Base-by-base conservation (phyloP, 2,888 invertebrate genomes). In the Pristionchus arcanus region DNA sequence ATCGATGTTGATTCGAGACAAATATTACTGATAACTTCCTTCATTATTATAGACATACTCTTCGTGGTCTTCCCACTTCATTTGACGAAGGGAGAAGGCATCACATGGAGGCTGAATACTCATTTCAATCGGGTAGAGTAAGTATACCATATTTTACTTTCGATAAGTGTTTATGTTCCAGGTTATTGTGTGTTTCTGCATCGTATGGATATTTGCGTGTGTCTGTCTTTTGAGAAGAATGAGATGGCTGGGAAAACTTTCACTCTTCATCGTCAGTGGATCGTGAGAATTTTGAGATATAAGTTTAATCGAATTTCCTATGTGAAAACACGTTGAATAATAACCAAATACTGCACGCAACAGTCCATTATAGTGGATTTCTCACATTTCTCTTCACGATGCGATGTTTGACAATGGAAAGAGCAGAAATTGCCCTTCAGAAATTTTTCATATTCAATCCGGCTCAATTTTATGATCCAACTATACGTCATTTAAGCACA, bases 201-300 rank as follows among this genome's bases (percentile, higher is more conserved):
- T 77, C 42, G 77, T 77, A 9, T 77, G 77, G 77, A 15, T 77
- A 21, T 77, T 77, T 31, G 49, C 77, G 21, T 42, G 49, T 21
- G 0, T 77, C 16, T 77, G 77, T 42, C 42, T 77, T 19, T 34
- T 77, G 42, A 77, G 77, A 42, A 77, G 77, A 49, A 42, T 77
- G n/a, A 34, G 77, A 49, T 49, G 42, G 42, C 42, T 49, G 42
- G 42, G 42, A 9, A 49, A 49, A 49, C 42, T 49, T 49, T 42
- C 77, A 5, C 42, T 77, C 11, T 42, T 42, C 25, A 77, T 77
- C 77, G 77, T 77, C 13, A 42, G 37, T 13, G 42, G 25, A 37
- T 7, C 77, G 77, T 77, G n/a, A 77, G 77, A 31, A n/a, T 66
- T 28, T 66, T 66, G 42, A 49, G n/a, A n/a, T n/a, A n/a, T n/a